These are phyloP conservation scores for Campylomormyrus numenius DNA, from an alignment of 2,113 vertebrate genomes.

Conservation along the genomic window DNA sequence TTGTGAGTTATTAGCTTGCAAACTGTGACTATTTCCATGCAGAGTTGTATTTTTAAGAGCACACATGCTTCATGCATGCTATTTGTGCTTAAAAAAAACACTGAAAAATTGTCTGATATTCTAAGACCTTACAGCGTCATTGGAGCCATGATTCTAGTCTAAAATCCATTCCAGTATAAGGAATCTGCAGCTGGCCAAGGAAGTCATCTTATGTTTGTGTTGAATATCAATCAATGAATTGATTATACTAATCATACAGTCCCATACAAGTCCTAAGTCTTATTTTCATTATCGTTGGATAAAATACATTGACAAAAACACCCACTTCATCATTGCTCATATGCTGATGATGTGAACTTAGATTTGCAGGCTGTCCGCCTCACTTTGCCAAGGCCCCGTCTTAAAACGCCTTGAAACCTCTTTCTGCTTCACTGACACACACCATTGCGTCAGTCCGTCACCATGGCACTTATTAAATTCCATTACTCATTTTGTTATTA, in stretches of 20 bases:
- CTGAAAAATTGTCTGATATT: not conserved
- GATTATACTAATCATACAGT: not conserved
- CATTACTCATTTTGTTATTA: slow-evolving; percentile 8
- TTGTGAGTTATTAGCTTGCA: not conserved
- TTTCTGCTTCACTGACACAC: not conserved
- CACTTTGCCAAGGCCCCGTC: not conserved
- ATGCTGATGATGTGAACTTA: not conserved
- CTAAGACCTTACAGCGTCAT: not conserved
- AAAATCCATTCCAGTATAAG: not conserved
- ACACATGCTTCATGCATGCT: too few species aligned
- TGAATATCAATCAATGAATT: not conserved
- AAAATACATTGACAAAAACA: not conserved
- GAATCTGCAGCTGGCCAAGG: not conserved
- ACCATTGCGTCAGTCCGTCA: not conserved
- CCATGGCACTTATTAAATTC: not conserved
- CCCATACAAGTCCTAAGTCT: not conserved
- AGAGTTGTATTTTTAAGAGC: not conserved
- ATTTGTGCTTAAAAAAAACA: not conserved
- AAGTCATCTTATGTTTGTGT: not conserved
- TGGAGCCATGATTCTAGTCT: not conserved
- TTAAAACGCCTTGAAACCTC: not conserved
- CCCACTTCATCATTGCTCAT: not conserved
- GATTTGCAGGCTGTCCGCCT: not conserved
- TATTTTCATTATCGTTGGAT: not conserved
- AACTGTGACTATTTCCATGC: not conserved